phyloP scores from a whole-genome alignment of 2,888 invertebrate species.

The Orthosia cruda region DNA sequence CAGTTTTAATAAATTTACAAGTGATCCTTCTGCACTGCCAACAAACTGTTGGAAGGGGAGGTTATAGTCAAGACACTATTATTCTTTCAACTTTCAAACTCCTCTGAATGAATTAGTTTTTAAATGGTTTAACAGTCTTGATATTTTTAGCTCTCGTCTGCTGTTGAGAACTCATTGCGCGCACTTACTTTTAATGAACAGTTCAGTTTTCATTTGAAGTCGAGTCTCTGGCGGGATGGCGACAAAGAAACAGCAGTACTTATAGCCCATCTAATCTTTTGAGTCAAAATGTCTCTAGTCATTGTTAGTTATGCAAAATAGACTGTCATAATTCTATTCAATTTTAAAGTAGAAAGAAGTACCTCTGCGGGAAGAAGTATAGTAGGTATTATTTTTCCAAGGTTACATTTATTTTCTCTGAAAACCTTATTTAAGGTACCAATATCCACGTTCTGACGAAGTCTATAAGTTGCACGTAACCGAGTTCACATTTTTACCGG shows the following conservation, averaged over 20 bases:
- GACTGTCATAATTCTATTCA: background rate
- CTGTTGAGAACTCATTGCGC: constrained; percentile 14
- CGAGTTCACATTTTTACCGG: background rate
- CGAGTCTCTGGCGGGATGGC: background rate
- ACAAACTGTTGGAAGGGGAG: background rate
- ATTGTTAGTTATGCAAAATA: constrained; percentile 1
- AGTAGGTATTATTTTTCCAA: background rate
- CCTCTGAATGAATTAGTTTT: constrained; percentile 61
- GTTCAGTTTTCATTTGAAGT: constrained; percentile 26
- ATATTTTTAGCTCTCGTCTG: constrained; percentile 34
- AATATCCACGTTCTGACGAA: background rate
- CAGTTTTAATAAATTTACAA: too few species aligned
- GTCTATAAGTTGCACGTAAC: too few species aligned
- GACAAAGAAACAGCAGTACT: constrained; percentile 3
- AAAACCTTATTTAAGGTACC: too few species aligned
- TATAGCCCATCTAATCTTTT: background rate
- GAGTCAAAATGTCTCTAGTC: background rate
- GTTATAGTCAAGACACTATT: constrained; percentile 37
- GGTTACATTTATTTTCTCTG: background rate
- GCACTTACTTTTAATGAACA: constrained; percentile 44
- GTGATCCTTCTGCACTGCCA: too few species aligned
- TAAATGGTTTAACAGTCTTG: constrained; percentile 44
- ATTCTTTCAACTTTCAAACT: constrained; percentile 60
- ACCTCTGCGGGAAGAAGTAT: background rate
- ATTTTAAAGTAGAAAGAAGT: too few species aligned